A percentile compares a stretch with the other conserved stretches of the same genome.
Evolutionary conservation across 2,888 invertebrate species (phyloP).

Genomic region (Andrena haemorrhoa): DNA sequence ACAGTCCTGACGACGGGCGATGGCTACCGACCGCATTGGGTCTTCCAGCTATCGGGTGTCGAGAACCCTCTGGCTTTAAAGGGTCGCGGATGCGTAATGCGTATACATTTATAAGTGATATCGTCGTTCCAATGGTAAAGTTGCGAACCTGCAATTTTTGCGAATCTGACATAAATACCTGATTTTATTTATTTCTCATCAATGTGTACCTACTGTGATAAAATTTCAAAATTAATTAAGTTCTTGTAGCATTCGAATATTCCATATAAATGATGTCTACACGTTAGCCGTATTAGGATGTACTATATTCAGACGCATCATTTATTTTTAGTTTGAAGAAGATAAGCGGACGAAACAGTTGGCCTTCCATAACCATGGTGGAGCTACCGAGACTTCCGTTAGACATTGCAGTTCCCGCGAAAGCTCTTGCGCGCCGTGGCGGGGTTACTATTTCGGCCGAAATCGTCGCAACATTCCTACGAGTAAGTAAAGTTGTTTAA

Average conservation of each 20-base stretch:
- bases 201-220: no score
- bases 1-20: no score
- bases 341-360: neutral
- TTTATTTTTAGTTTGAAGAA: neutral
- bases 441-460: conserved; percentile 64
- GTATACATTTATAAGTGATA: no score
- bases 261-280: neutral
- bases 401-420: conserved; percentile 73
- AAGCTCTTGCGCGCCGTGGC: conserved; percentile 72
- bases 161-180: no score
- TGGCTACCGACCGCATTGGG: no score
- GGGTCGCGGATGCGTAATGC: no score
- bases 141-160: no score
- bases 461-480: conserved; percentile 63
- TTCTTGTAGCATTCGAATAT: neutral
- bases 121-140: no score
- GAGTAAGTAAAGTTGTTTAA: conserved; percentile 46
- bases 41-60: no score
- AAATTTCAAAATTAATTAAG: no score
- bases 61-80: no score
- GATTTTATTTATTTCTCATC: no score
- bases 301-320: neutral
- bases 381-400: conserved; percentile 72
- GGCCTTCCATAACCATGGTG: conserved; percentile 60
- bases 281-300: neutral